phyloP scores from a whole-genome alignment of 2,888 invertebrate genomes.

The Aleiodes alternator region DNA sequence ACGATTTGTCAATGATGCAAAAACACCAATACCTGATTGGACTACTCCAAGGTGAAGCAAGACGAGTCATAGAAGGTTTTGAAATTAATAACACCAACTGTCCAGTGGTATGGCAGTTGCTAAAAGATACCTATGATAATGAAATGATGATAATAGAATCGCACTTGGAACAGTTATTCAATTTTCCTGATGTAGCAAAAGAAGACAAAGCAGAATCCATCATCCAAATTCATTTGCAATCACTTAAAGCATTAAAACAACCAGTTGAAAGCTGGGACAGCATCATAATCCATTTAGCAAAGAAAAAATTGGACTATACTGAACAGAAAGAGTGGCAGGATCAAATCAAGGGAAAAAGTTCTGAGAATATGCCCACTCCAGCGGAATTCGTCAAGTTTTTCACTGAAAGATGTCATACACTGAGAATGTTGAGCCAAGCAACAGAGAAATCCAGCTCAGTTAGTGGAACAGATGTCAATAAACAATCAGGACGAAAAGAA shows the following conservation, averaged over 20 bases:
- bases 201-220: constrained; percentile 46
- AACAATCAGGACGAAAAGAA: constrained; percentile 1
- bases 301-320: constrained; percentile 56
- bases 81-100: background rate
- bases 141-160: constrained; percentile 53
- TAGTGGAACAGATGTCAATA: constrained; percentile 15
- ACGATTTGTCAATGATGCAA: too few species aligned
- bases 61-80: too few species aligned
- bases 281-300: constrained; percentile 56
- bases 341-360: constrained; percentile 43
- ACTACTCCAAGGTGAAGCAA: too few species aligned
- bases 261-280: constrained; percentile 59
- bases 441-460: constrained; percentile 22
- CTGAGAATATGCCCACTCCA: constrained; percentile 50
- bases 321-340: constrained; percentile 58
- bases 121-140: constrained; percentile 54
- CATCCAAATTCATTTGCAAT: constrained; percentile 46
- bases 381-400: constrained; percentile 50
- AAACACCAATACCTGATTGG: too few species aligned
- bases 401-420: constrained; percentile 46
- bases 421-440: constrained; percentile 39
- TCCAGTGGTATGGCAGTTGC: constrained; percentile 37
- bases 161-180: constrained; percentile 52
- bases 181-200: constrained; percentile 47
- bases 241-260: constrained; percentile 56